phyloP scores from a whole-genome alignment of 2,113 vertebrate genomes.

The Donacobius atricapilla region DNA sequence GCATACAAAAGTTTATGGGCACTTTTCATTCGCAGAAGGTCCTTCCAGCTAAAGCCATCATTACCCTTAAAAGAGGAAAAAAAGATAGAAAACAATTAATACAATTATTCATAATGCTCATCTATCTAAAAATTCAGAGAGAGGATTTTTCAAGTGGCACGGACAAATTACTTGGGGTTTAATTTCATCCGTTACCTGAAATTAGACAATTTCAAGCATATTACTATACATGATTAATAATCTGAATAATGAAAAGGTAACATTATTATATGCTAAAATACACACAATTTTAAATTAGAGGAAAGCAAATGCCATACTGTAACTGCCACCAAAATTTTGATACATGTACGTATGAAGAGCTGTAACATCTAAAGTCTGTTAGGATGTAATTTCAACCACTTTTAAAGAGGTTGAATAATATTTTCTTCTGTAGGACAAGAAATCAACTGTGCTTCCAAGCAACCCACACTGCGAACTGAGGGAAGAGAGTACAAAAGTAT shows the following conservation, averaged over 20 bases:
- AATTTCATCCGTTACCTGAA: background rate
- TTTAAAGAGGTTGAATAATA: background rate
- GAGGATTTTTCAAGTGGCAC: background rate
- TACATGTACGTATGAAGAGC: background rate
- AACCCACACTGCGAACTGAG: background rate
- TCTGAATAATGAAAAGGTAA: background rate
- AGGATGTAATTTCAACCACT: background rate
- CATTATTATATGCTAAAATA: background rate
- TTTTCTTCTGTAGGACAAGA: background rate
- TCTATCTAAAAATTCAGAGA: background rate
- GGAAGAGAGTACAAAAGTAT: background rate
- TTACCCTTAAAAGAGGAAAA: slow-evolving; percentile 73
- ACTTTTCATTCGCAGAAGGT: slow-evolving; percentile 93
- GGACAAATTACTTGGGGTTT: background rate
- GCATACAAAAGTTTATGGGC: slow-evolving; percentile 96
- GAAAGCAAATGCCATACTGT: background rate
- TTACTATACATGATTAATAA: background rate
- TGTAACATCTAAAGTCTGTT: background rate
- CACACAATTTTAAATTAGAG: background rate
- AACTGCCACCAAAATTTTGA: background rate
- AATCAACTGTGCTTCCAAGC: background rate
- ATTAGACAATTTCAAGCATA: background rate
- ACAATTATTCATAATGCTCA: background rate
- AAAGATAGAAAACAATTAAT: background rate
- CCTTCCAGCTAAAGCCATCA: slow-evolving; percentile 94